A percentile compares a stretch with the other conserved stretches of the same genome.
phyloP scores from a whole-genome alignment of 2,888 invertebrate species.

The Creontiades dilutus region DNA sequence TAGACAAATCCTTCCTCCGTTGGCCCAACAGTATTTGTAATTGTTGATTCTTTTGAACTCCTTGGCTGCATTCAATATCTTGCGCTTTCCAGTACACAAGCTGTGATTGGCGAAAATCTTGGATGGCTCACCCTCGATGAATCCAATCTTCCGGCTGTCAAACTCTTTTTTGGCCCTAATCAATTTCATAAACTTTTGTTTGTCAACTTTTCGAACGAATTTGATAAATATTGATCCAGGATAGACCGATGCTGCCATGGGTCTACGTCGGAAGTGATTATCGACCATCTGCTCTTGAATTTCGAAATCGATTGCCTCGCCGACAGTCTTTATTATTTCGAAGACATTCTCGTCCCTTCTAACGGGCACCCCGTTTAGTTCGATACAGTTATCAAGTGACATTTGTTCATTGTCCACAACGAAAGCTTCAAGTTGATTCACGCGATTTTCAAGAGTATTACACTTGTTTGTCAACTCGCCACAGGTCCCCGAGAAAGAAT shows the following conservation, averaged over 20 bases:
- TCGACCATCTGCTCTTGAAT: background rate
- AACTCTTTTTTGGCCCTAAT: background rate
- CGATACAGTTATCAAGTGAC: constrained; percentile 14
- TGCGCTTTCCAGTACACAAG: background rate
- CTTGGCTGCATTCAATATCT: constrained; percentile 14
- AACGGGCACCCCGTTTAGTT: background rate
- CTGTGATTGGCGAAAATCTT: constrained; percentile 35
- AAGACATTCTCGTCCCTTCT: background rate
- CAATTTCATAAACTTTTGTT: background rate
- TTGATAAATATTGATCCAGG: background rate
- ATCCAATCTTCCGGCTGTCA: background rate
- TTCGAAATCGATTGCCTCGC: background rate
- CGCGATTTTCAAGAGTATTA: background rate
- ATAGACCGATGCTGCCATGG: too few species aligned
- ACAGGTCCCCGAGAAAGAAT: background rate
- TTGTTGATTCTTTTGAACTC: background rate
- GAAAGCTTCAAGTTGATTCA: background rate
- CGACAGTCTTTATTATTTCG: background rate
- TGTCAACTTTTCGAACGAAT: constrained; percentile 29
- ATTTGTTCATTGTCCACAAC: background rate
- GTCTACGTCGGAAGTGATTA: background rate
- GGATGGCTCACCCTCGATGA: background rate
- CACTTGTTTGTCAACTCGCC: background rate
- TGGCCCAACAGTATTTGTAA: background rate
- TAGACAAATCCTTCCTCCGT: background rate